phyloP scores from a whole-genome alignment of 2,888 invertebrate species.

The Volucella inflata region DNA sequence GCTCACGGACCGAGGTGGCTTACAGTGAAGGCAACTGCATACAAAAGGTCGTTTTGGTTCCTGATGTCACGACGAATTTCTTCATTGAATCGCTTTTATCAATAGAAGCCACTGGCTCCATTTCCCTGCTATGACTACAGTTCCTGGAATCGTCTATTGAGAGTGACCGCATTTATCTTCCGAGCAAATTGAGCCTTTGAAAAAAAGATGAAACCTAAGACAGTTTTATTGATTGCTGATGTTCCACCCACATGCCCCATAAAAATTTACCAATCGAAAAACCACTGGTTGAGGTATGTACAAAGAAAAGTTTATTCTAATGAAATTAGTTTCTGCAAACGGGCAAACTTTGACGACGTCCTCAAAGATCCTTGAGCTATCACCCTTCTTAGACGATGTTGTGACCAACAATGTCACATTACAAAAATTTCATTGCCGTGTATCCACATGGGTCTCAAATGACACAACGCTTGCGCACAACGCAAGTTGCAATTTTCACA shows the following conservation, averaged over 20 bases:
- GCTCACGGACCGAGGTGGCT: slow-evolving; percentile 18
- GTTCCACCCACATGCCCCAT: slow-evolving; percentile 4
- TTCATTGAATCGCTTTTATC: background rate
- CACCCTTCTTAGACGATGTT: background rate
- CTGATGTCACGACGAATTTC: background rate
- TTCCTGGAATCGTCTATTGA: background rate
- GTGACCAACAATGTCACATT: too few species aligned
- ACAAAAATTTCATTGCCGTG: too few species aligned
- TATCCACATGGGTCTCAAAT: too few species aligned
- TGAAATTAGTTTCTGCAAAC: slow-evolving; percentile 30
- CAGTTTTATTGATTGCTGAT: too few species aligned
- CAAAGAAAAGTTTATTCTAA: slow-evolving; percentile 13
- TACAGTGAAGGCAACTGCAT: background rate
- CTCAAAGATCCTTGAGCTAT: slow-evolving; percentile 10
- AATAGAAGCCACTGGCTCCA: background rate
- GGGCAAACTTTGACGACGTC: background rate
- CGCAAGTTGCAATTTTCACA: too few species aligned
- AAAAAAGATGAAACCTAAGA: background rate
- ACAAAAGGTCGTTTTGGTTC: too few species aligned
- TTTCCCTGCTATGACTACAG: background rate
- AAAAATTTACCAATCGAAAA: slow-evolving; percentile 7
- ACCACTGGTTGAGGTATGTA: slow-evolving; percentile 30
- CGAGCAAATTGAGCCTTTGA: background rate
- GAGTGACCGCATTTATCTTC: slow-evolving; percentile 12
- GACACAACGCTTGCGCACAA: too few species aligned